phyloP scores from a whole-genome alignment of 2,113 vertebrate species.

The Solenodon paradoxus region DNA sequence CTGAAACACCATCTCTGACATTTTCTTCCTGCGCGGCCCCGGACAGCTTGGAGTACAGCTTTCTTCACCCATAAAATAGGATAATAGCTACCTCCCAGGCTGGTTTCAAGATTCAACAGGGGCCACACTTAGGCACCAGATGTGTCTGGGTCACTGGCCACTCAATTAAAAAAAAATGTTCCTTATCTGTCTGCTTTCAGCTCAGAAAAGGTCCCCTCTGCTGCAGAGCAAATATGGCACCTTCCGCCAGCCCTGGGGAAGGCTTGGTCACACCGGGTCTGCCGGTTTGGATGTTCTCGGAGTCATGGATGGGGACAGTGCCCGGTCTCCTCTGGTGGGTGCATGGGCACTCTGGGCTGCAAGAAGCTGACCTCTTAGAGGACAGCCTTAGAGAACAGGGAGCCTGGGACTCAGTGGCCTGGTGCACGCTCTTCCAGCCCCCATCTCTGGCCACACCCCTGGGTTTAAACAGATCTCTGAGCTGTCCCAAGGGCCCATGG shows the following conservation, averaged over 20 bases:
- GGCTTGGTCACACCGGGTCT: neutral
- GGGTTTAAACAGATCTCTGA: slow-evolving; percentile 2
- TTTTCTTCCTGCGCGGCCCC: neutral
- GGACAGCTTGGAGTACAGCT: neutral
- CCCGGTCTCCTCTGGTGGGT: neutral
- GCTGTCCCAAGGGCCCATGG: neutral
- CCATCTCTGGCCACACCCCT: neutral
- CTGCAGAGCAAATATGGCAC: neutral
- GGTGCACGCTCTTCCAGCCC: neutral
- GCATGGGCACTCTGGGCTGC: fast-evolving
- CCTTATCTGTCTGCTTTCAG: neutral
- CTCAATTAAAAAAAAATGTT: neutral
- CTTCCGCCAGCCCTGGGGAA: neutral
- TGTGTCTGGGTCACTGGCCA: neutral
- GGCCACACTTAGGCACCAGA: neutral
- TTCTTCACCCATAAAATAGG: slow-evolving; percentile 39
- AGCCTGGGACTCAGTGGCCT: neutral
- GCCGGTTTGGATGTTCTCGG: neutral
- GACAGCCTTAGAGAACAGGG: neutral
- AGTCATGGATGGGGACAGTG: neutral
- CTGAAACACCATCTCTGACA: neutral
- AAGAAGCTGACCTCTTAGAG: neutral
- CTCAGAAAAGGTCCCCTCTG: neutral
- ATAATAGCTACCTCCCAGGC: slow-evolving; percentile 56
- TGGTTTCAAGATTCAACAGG: neutral